Evolutionary conservation across 2,113 vertebrate genomes (phyloP), one percentile per base, ranked within the genome.

Genomic region (Raja brachyura): DNA sequence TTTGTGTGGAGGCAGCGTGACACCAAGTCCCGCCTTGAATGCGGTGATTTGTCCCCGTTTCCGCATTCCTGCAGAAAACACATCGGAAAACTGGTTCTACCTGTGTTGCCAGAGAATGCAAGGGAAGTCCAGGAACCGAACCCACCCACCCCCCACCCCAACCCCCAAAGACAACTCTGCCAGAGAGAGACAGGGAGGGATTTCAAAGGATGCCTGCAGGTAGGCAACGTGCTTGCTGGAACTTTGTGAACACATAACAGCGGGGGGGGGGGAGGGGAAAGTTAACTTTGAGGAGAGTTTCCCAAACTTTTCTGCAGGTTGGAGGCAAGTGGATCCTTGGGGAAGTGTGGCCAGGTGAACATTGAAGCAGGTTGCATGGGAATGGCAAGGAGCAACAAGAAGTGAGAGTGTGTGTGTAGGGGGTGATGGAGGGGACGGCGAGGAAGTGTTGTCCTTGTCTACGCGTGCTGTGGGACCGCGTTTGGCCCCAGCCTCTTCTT

Each of bases 341-440:
- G 39, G 39, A 0, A 48, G 39, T 48, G 39, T 48, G 5, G 31
- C 9, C 22, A 56, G 54, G 39, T 56, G 0, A 68, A 70, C 2
- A 28, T n/a, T 39, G 4, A 11, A 20, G 31, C 63, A 68, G 39
- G 63, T 70, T 90, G 9, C 5, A 90, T 66, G 59, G 85, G 31
- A 66, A 31, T 88, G 28, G 59, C n/a, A 6, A 33, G 28, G 14
- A 31, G 56, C 39, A 48, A 48, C 3, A 48, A 48, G 39, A 48
- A 48, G 83, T 56, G 61, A 56, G 59, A 2, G 66, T 68, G 2
- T 70, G 39, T 48, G 39, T 48, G 39, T n/a, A n/a, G n/a, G n/a
- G n/a, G n/a, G n/a, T 39, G 28, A 98, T 98, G 98, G 97, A 99
- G 96, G 95, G 94, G 79, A 98, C 98, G 94, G 96, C 97, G 63